Evolutionary conservation across 2,113 vertebrate species (phyloP).

Genomic region (Oncorhynchus nerka): DNA sequence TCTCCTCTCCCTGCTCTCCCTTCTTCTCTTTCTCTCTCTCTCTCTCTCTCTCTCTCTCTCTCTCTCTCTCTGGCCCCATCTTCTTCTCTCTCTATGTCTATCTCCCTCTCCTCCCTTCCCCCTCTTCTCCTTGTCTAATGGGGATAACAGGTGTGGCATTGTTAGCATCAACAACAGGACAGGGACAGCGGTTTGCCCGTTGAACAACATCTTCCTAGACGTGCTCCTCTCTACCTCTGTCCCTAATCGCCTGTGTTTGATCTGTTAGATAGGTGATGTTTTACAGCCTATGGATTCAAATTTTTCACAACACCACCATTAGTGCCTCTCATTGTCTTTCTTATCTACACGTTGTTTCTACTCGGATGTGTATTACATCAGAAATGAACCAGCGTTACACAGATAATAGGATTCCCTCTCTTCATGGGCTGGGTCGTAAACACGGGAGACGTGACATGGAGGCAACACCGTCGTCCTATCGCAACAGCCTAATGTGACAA

Average conservation of each 20-base stretch:
- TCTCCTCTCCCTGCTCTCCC: background rate
- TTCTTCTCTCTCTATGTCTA: background rate
- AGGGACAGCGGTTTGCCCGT: too few species aligned
- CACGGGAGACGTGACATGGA: slow-evolving; percentile 43
- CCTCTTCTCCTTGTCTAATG: slow-evolving; percentile 1
- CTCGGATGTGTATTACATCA: background rate
- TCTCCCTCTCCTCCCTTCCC: slow-evolving; percentile 1
- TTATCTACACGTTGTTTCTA: too few species aligned
- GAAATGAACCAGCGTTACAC: slow-evolving; percentile 19
- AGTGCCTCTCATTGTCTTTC: background rate
- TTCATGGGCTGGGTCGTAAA: slow-evolving; percentile 38
- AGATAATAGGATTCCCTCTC: slow-evolving; percentile 51
- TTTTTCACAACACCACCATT: background rate
- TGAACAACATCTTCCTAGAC: background rate
- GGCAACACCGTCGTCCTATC: slow-evolving; percentile 10
- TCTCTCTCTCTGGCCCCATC: background rate
- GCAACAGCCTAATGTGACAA: background rate
- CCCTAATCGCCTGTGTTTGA: background rate
- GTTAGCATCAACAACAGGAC: slow-evolving; percentile 16
- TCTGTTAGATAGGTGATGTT: background rate
- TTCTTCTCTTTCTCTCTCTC: background rate
- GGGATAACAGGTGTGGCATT: slow-evolving; percentile 28
- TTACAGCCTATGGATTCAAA: background rate
- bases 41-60: background rate
- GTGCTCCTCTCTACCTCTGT: background rate